Evolutionary conservation across 1,140 invertebrate genomes (phyloP).

Genomic region (Lordiphosa collinella): DNA sequence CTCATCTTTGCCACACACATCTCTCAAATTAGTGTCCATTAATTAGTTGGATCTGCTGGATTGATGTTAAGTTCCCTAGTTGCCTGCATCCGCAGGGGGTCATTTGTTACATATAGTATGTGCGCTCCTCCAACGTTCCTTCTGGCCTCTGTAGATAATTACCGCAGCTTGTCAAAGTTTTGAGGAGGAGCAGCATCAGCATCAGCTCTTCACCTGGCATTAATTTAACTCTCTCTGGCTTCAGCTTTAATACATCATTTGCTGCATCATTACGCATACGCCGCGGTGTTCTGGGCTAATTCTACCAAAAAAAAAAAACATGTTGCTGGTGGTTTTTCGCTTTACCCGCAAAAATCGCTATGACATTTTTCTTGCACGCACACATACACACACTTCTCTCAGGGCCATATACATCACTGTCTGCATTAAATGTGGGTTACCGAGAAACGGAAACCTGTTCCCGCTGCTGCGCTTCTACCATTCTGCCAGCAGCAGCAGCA

Average conservation of each 20-base stretch:
- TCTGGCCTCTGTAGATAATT: slow-evolving; percentile 45
- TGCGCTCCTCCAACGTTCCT: neutral
- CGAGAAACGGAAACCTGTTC: slow-evolving; percentile 39
- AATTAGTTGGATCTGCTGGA: slow-evolving; percentile 60
- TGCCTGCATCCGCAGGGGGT: slow-evolving; percentile 16
- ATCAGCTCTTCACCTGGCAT: slow-evolving; percentile 14
- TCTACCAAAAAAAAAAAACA: slow-evolving; percentile 35
- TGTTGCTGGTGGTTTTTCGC: slow-evolving; percentile 39
- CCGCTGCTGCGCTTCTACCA: slow-evolving; percentile 1
- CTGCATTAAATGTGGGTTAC: slow-evolving; percentile 65
- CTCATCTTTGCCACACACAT: slow-evolving; percentile 12
- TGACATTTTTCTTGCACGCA: slow-evolving; percentile 37
- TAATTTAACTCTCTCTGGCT: slow-evolving; percentile 26
- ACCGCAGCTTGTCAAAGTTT: slow-evolving; percentile 51
- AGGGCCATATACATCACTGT: slow-evolving; percentile 54
- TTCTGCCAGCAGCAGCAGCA: slow-evolving; percentile 19
- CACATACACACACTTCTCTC: slow-evolving; percentile 13
- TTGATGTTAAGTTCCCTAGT: slow-evolving; percentile 59
- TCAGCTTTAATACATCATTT: slow-evolving; percentile 61
- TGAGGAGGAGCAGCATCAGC: slow-evolving; percentile 8
- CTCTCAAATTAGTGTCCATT: slow-evolving; percentile 68
- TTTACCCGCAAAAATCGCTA: slow-evolving; percentile 43
- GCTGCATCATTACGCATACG: slow-evolving; percentile 68
- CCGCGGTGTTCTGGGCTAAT: slow-evolving; percentile 41
- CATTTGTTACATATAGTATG: neutral